A percentile compares a stretch with the other conserved stretches of the same genome.
Evolutionary conservation across 2,888 invertebrate genomes (phyloP).

Genomic region (Harpalus rubripes): DNA sequence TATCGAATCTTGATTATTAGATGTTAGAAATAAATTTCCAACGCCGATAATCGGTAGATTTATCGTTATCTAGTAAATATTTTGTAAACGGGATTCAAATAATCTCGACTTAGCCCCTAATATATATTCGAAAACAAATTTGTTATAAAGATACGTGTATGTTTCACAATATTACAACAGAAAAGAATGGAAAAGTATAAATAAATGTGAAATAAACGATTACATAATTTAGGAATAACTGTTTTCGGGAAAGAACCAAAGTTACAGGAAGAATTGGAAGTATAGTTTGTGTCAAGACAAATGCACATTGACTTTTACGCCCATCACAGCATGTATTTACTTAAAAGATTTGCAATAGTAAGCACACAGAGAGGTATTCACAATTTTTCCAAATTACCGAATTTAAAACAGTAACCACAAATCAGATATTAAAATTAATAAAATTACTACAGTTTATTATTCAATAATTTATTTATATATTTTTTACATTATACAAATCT

Average conservation of each 20-base stretch:
- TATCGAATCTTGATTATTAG: slow-evolving; percentile 22
- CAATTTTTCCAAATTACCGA: too few species aligned
- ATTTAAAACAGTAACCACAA: too few species aligned
- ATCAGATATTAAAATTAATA: too few species aligned
- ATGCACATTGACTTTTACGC: too few species aligned
- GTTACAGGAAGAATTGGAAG: too few species aligned
- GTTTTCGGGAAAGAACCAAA: neutral
- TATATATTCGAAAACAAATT: slow-evolving; percentile 13
- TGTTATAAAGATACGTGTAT: neutral
- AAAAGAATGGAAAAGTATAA: neutral
- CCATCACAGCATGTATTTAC: too few species aligned
- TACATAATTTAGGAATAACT: neutral
- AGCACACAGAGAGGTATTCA: too few species aligned
- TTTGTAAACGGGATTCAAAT: slow-evolving; percentile 17
- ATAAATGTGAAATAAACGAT: neutral
- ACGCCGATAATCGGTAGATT: slow-evolving; percentile 23
- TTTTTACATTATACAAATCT: too few species aligned
- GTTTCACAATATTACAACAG: neutral
- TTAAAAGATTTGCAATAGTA: too few species aligned
- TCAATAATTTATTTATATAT: too few species aligned
- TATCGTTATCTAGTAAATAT: slow-evolving; percentile 20
- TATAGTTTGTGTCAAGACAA: too few species aligned
- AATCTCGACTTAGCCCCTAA: slow-evolving; percentile 13
- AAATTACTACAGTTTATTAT: too few species aligned
- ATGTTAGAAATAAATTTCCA: slow-evolving; percentile 36